phyloP scores from a whole-genome alignment of 2,888 invertebrate species.

The Stratiomys singularior region DNA sequence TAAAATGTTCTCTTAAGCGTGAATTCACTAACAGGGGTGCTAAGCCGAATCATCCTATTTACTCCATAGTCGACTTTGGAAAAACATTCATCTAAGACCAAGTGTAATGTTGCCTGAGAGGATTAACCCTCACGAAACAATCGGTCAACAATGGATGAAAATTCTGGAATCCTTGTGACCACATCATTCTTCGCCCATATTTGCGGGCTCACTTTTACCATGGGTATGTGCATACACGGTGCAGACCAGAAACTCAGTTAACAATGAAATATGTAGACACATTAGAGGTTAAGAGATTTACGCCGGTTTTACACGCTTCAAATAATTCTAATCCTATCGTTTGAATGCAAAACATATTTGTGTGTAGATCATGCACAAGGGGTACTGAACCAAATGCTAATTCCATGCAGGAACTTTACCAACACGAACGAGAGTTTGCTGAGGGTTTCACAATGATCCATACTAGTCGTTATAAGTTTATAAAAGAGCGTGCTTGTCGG shows the following conservation, averaged over 20 bases:
- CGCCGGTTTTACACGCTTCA: constrained; percentile 53
- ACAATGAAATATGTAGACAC: constrained; percentile 52
- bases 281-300: constrained; percentile 53
- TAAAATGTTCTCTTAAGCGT: constrained; percentile 14
- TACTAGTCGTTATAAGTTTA: neutral
- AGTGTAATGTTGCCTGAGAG: constrained; percentile 42
- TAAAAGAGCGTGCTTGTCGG: constrained; percentile 8
- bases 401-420: constrained; percentile 38
- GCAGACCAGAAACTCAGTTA: constrained; percentile 48
- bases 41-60: constrained; percentile 48
- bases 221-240: neutral
- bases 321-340: constrained; percentile 53
- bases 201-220: neutral
- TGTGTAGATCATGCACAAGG: neutral
- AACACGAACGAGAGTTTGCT: constrained; percentile 19
- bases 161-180: constrained; percentile 8
- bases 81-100: constrained; percentile 8
- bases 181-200: constrained; percentile 1
- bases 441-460: neutral
- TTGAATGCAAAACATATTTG: constrained; percentile 35
- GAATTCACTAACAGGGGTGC: constrained; percentile 22
- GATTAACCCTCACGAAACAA: constrained; percentile 51
- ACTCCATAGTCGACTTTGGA: constrained; percentile 42
- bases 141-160: constrained; percentile 43
- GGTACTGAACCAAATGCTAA: constrained; percentile 26